Evolutionary conservation across 2,113 vertebrate genomes (phyloP).

Genomic region (Nestor notabilis): DNA sequence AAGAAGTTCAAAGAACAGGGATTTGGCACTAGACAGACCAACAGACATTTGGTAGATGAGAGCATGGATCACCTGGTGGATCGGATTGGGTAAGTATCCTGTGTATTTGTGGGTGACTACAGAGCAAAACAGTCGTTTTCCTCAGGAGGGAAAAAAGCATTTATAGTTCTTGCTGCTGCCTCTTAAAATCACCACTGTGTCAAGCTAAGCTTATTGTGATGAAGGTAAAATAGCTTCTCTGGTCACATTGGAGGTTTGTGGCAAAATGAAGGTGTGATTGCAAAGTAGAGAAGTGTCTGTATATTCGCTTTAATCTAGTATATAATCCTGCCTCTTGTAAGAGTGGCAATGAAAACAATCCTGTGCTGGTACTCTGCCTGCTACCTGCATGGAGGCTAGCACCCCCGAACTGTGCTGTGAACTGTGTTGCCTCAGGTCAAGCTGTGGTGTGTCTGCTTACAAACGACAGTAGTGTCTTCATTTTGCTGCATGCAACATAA

Average conservation of each 20-base stretch:
- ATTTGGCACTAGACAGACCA: conserved; percentile 92
- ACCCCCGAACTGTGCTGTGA: background rate
- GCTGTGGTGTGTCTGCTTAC: background rate
- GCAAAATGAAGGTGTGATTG: background rate
- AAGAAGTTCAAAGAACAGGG: conserved; percentile 95
- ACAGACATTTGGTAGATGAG: conserved; percentile 92
- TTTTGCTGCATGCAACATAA: background rate
- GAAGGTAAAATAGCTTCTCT: background rate
- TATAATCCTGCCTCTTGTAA: background rate
- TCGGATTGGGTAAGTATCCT: conserved; percentile 85
- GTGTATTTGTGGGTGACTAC: background rate
- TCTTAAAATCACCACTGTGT: background rate
- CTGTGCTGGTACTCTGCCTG: background rate
- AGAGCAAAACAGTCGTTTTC: background rate
- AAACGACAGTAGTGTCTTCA: fast-evolving
- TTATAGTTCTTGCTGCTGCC: background rate
- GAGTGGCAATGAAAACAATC: background rate
- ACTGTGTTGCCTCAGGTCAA: background rate
- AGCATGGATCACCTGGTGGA: conserved; percentile 93
- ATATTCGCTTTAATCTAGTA: background rate
- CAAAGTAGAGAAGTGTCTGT: background rate
- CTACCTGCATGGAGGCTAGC: background rate
- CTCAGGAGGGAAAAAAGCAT: background rate
- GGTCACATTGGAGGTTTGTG: background rate
- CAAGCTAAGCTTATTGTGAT: background rate